Percentiles rank a stretch among this genome's conserved stretches.
phyloP scores from a whole-genome alignment of 1,140 invertebrate species.

The Conus betulinus region DNA sequence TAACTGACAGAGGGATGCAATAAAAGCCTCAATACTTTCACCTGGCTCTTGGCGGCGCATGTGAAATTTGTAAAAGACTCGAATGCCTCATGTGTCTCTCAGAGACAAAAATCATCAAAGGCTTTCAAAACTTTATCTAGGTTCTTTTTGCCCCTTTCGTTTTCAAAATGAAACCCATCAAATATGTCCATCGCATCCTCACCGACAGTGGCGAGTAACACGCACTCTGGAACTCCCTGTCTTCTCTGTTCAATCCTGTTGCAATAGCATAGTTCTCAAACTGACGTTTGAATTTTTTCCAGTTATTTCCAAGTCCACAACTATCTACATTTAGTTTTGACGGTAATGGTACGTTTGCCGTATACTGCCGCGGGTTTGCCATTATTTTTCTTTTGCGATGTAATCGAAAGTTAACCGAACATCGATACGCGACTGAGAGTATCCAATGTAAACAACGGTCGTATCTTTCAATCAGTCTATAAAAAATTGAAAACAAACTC shows the following conservation, averaged over 20 bases:
- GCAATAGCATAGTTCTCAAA: neutral
- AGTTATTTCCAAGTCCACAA: neutral
- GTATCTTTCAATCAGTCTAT: too few species aligned
- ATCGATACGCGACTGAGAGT: too few species aligned
- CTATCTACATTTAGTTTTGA: too few species aligned
- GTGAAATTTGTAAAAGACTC: neutral
- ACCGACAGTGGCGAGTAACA: neutral
- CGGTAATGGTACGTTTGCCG: too few species aligned
- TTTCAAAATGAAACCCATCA: too few species aligned
- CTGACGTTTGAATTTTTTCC: neutral
- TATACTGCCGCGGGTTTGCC: too few species aligned
- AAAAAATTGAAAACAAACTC: too few species aligned
- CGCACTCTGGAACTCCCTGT: neutral
- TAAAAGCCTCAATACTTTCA: neutral
- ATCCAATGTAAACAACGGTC: too few species aligned
- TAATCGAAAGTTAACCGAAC: too few species aligned
- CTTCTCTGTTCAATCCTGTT: neutral
- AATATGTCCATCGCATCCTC: neutral
- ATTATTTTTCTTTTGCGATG: too few species aligned
- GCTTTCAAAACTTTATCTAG: neutral
- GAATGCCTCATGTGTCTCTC: neutral
- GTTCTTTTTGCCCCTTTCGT: neutral
- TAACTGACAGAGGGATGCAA: neutral
- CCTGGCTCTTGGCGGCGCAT: neutral
- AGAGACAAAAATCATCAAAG: neutral